Conservation (phyloP, 2,113 vertebrate species). For the Megalops atlanticus region DNA sequence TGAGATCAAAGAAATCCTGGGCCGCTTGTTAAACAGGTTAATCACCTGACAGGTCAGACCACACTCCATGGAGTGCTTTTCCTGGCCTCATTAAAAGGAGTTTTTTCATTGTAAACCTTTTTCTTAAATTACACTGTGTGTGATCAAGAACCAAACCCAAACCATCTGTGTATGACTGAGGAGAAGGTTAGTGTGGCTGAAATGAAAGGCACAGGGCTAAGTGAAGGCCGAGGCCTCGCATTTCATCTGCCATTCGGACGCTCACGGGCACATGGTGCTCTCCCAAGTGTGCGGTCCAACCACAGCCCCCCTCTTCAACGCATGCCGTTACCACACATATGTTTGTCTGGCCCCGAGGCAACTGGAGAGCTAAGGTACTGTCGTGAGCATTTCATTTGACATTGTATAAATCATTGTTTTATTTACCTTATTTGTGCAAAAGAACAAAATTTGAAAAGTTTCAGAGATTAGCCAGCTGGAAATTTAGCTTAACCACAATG, state of each 20-base stretch:
- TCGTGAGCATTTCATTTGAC: constrained; percentile 13
- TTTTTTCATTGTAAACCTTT: constrained; percentile 6
- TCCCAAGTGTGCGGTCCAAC: too few relatives aligned
- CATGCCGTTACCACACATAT: constrained; percentile 8
- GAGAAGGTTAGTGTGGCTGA: neutral
- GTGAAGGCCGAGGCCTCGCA: too few relatives aligned
- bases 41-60: constrained; percentile 23
- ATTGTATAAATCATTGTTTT: constrained; percentile 1
- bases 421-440: neutral
- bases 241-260: too few relatives aligned
- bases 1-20: constrained; percentile 19
- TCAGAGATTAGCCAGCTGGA: neutral
- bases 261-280: too few relatives aligned
- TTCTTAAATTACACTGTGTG: constrained; percentile 9
- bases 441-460: neutral
- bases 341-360: constrained; percentile 8
- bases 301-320: neutral
- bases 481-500: too few relatives aligned
- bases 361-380: constrained; percentile 7
- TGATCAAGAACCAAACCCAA: neutral
- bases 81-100: constrained; percentile 26
- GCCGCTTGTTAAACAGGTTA: constrained; percentile 23
- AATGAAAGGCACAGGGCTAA: neutral
- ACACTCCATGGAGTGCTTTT: neutral
- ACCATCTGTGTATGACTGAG: constrained; percentile 11